Conservation (phyloP, 2,797 vertebrate genomes). For the Austrolebias charrua region DNA sequence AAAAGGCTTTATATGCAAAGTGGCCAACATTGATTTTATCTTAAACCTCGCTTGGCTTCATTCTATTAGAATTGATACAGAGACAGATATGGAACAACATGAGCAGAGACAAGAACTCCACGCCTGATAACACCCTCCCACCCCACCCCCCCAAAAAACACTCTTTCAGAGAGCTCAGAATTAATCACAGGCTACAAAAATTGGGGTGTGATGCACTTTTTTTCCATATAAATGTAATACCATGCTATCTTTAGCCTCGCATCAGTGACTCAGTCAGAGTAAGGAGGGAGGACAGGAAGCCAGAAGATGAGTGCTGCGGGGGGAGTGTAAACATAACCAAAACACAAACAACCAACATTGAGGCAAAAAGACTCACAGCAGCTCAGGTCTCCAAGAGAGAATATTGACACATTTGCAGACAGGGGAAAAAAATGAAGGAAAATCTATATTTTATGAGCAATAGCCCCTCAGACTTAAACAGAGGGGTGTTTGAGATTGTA, state of each 20-base stretch:
- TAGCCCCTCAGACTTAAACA: neutral
- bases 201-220: slow-evolving; percentile 5
- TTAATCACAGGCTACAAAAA: slow-evolving; percentile 52
- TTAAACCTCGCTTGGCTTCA: slow-evolving; percentile 27
- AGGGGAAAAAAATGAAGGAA: slow-evolving; percentile 13
- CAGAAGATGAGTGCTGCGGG: slow-evolving; percentile 36
- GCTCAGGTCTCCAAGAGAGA: slow-evolving; percentile 30
- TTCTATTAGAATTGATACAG: slow-evolving; percentile 33
- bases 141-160: too few species aligned
- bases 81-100: slow-evolving; percentile 4
- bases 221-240: slow-evolving; percentile 30
- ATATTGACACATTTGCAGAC: slow-evolving; percentile 26
- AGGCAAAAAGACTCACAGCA: slow-evolving; percentile 25
- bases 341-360: slow-evolving; percentile 36
- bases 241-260: slow-evolving; percentile 48
- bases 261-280: slow-evolving; percentile 39
- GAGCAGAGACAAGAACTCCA: slow-evolving; percentile 21
- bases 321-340: slow-evolving; percentile 52
- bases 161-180: slow-evolving; percentile 35
- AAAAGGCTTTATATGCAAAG: slow-evolving; percentile 32
- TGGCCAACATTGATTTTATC: slow-evolving; percentile 24
- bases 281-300: slow-evolving; percentile 31
- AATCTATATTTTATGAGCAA: slow-evolving; percentile 5
- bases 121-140: slow-evolving; percentile 17
- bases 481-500: slow-evolving; percentile 3